Conservation (phyloP, 2,888 invertebrate genomes). For the Heliconius cydno region DNA sequence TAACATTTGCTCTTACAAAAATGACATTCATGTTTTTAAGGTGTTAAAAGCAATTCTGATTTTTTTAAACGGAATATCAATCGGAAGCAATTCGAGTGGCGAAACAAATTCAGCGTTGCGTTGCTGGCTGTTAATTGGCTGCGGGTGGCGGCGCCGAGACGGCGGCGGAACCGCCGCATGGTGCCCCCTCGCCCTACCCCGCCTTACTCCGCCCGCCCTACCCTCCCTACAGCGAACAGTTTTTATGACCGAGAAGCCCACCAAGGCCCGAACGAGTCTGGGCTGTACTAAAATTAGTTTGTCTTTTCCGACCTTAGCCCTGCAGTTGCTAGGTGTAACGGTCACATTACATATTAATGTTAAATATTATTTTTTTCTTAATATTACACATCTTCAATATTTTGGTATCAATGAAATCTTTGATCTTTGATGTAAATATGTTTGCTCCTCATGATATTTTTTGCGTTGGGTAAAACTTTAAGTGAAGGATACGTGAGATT, state of each 20-base stretch:
- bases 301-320: slow-evolving; percentile 61
- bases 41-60: slow-evolving; percentile 54
- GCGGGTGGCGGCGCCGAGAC: slow-evolving; percentile 84
- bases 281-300: slow-evolving; percentile 75
- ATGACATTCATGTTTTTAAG: slow-evolving; percentile 30
- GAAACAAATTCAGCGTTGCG: slow-evolving; percentile 80
- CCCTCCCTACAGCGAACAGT: slow-evolving; percentile 68
- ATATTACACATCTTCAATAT: background rate
- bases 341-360: background rate
- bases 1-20: background rate
- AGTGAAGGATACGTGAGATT: background rate
- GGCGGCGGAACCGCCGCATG: slow-evolving; percentile 83
- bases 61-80: slow-evolving; percentile 75
- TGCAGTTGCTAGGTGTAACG: slow-evolving; percentile 60
- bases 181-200: slow-evolving; percentile 65
- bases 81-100: slow-evolving; percentile 79
- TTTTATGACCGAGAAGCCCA: slow-evolving; percentile 78
- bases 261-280: slow-evolving; percentile 72
- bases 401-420: background rate
- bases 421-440: background rate
- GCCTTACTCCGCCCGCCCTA: slow-evolving; percentile 66
- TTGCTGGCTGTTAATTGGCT: slow-evolving; percentile 82
- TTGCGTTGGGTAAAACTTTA: background rate
- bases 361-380: too few species aligned
- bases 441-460: background rate